Base-by-base conservation (phyloP, 2,113 vertebrate genomes). In the Chiloscyllium plagiosum region DNA sequence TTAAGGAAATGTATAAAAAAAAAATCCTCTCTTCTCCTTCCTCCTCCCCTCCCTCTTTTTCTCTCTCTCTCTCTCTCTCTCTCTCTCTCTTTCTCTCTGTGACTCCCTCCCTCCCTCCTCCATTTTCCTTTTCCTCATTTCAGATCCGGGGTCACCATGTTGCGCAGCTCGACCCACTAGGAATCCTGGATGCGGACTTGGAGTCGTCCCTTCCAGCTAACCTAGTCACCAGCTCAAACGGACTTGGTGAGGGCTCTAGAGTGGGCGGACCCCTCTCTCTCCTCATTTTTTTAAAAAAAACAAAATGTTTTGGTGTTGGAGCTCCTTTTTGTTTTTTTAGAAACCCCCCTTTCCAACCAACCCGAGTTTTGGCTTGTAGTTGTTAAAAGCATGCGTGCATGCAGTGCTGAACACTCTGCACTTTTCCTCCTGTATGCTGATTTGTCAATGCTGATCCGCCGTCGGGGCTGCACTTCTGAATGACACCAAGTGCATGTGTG, bases 121-220 rank as follows among this genome's bases (percentile, higher is more conserved):
- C 29, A 7, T 72, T 96, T 96, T 87, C 47, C 96, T 96, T 83
- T 65, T 96, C 96, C 97, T 97, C 97, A 97, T 96, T 98, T 96
- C 99, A 99, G 99, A 99, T 99, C 97, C 99, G 99, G 97, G 99
- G 99, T 98, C 99, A 99, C 97, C 99, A 99, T 97, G 99, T 99
- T 98, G 99, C 99, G 97, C 99, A 99, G 97, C 98, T 99, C 98
- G 99, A 99, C 97, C 99, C 99, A 95, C 98, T 99, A 97, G 99
- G 99, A 98, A 99, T 99, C 98, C 98, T 99, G 99, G 99, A 99
- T 98, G 99, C 99, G 90, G 99, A 99, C 98, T 98, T 99, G 99
- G 99, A 99, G 97, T 99, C 99, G 96, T 98, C 98, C 97, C 98
- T 99, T 97, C 99, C 99, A 97, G 98, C 98, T 87, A 99, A 99